Percentiles rank a stretch among this genome's conserved stretches.
Evolutionary conservation across 2,797 vertebrate genomes (phyloP).

Genomic region (Clangula hyemalis): DNA sequence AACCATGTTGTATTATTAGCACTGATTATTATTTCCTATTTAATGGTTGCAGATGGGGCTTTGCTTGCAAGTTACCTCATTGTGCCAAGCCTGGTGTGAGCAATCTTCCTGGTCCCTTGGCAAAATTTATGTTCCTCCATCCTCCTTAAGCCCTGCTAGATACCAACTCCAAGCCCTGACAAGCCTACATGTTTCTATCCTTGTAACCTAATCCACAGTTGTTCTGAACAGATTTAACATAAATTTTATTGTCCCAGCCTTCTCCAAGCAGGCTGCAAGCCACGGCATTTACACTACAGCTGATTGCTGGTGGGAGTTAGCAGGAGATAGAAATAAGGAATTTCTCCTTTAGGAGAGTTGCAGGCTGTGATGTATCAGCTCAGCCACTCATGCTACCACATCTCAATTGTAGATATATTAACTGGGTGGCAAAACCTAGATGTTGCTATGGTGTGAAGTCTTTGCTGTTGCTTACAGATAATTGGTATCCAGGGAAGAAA

Average conservation of each 20-base stretch:
- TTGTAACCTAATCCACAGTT: not conserved
- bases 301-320: not conserved
- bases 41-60: not conserved
- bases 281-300: fast-evolving
- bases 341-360: not conserved
- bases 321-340: not conserved
- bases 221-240: fast-evolving
- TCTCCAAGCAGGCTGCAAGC: fast-evolving
- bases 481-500: no score
- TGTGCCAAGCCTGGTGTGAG: fast-evolving
- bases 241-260: not conserved
- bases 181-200: not conserved
- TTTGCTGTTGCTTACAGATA: not conserved
- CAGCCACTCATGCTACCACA: not conserved
- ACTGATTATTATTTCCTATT: not conserved
- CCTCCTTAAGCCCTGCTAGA: fast-evolving
- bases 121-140: not conserved
- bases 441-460: not conserved
- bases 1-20: not conserved
- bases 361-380: not conserved
- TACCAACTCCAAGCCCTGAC: not conserved
- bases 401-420: not conserved
- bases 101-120: not conserved
- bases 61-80: not conserved
- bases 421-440: not conserved